phyloP scores from a whole-genome alignment of 1,140 invertebrate genomes.

The Ceratina calcarata region DNA sequence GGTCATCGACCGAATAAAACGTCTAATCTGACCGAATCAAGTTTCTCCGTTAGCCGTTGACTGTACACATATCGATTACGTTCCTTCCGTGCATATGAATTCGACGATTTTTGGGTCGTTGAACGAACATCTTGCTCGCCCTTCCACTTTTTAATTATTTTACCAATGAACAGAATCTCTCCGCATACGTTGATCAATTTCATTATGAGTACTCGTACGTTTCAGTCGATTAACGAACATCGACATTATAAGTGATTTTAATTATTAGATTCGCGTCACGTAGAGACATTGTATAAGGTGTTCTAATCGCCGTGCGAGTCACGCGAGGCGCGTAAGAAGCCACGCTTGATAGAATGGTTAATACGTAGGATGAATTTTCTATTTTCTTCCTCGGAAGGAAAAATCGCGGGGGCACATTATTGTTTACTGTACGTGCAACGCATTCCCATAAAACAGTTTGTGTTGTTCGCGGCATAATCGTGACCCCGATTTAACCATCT shows the following conservation, averaged over 20 bases:
- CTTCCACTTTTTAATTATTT: background rate
- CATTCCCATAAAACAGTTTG: conserved; percentile 40
- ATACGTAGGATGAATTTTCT: background rate
- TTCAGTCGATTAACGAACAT: no score
- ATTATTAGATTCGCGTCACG: background rate
- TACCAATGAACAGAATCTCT: no score
- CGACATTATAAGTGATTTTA: no score
- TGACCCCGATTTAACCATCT: conserved; percentile 60
- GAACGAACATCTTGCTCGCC: background rate
- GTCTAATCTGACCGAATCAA: conserved; percentile 55
- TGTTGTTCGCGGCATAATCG: conserved; percentile 14
- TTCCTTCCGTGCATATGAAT: conserved; percentile 36
- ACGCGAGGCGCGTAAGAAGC: background rate
- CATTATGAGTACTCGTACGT: no score
- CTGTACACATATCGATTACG: conserved; percentile 28
- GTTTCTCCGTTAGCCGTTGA: conserved; percentile 55
- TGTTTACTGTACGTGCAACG: conserved; percentile 27
- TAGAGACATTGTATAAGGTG: background rate
- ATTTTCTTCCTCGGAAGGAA: background rate
- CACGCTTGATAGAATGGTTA: no score
- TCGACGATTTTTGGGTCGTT: conserved; percentile 24
- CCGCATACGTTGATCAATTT: no score
- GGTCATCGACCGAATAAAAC: conserved; percentile 48
- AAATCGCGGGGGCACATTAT: background rate
- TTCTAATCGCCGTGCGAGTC: background rate